Base-by-base conservation (phyloP, 2,888 invertebrate species). In the Eumerus sabulonum region DNA sequence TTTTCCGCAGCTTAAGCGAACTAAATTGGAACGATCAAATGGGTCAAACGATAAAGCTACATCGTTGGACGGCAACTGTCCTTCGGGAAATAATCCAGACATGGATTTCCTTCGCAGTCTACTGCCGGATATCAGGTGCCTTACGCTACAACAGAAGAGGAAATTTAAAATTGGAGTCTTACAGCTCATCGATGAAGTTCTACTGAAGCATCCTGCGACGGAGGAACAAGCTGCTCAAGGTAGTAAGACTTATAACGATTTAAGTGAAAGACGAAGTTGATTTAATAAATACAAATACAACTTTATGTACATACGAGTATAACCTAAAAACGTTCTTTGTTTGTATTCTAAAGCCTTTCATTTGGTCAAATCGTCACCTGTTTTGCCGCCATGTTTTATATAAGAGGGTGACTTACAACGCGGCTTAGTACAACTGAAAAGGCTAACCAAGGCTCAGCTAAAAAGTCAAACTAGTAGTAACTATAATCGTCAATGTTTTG, bases 71-170 rank as follows among this genome's bases (percentile, higher is more conserved):
- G 40, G 53, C 9, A 64, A 40, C 48, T 84, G 84, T 14, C 82
- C 77, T 38, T 82, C 74, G 11, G 84, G 83, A 4, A 87, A 87
- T 66, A 83, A 86, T 72, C 82, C 87, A 16, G 87, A 88, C 73
- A 86, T 87, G 85, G 89, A 90, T 68, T 91, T 91, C 85, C 91
- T 91, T 54, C 89, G 88, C 82, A 91, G 91, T 84, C 88, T 91
- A 56, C 82, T 91, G 42, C 91, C 91, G 9, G 91, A 91, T 82
- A 90, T 91, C 54, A 88, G 87, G 27, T 85, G 87, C 16, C 87
- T 91, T 82, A 89, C 89, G n/a, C 86, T 88, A 2, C 88, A 89
- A 63, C 91, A 91, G 76, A 91, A 91, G 66, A 87, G 91, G 11
- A 90, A 89, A 83, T 87, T 91, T 0, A 91, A 91, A 87, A 90